Percentiles rank a stretch among this genome's conserved stretches.
Conservation (phyloP, 1,140 invertebrate genomes). For the Bombus picipes region DNA sequence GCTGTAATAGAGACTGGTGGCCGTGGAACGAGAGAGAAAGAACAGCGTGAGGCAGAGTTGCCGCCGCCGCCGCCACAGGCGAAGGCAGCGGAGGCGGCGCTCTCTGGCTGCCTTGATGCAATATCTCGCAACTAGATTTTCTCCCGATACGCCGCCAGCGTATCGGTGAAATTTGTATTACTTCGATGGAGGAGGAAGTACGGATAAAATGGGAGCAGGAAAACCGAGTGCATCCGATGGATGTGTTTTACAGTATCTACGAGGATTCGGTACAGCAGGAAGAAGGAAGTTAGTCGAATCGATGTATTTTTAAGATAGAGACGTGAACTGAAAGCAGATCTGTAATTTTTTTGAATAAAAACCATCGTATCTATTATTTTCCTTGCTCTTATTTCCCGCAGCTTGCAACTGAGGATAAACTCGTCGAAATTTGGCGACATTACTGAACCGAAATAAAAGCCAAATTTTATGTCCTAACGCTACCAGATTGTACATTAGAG, state of each 20-base stretch:
- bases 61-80: too few relatives aligned
- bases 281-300: neutral
- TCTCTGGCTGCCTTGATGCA: neutral
- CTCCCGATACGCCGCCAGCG: neutral
- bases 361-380: neutral
- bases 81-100: neutral
- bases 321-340: neutral
- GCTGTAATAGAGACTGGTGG: neutral
- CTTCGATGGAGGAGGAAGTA: neutral
- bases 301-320: neutral
- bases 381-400: neutral
- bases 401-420: neutral
- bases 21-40: neutral
- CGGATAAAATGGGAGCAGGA: neutral
- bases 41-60: neutral
- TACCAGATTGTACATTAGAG: neutral
- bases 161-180: slow-evolving; percentile 43
- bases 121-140: slow-evolving; percentile 34
- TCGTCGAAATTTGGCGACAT: neutral
- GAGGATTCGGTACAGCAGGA: neutral
- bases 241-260: neutral
- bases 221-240: neutral
- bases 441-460: neutral
- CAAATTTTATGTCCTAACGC: neutral
- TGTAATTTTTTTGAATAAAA: neutral